Percentiles rank a stretch among this genome's conserved stretches.
Conservation (phyloP, 2,888 invertebrate species). For the Chloroclysta siterata region DNA sequence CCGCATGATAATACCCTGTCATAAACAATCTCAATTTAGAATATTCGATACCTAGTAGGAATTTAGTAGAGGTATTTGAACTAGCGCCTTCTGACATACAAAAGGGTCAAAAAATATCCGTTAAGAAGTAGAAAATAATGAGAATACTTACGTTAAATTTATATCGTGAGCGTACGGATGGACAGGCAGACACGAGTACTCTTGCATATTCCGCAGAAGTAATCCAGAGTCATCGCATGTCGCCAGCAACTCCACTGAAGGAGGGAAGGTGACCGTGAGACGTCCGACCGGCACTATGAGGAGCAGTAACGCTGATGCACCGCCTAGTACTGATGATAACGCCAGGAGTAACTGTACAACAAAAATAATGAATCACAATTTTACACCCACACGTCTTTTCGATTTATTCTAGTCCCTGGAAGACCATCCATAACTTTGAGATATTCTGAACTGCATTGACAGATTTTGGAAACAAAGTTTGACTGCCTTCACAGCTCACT, state of each 20-base stretch:
- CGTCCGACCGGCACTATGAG: constrained; percentile 89
- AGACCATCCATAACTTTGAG: too few relatives aligned
- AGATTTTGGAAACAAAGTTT: too few relatives aligned
- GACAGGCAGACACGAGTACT: constrained; percentile 77
- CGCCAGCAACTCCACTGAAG: constrained; percentile 84
- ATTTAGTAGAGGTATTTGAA: background rate
- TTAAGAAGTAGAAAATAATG: background rate
- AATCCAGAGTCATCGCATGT: constrained; percentile 74
- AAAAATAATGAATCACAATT: background rate
- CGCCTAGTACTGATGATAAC: constrained; percentile 88
- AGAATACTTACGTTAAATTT: constrained; percentile 72
- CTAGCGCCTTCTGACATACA: background rate
- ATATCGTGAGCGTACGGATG: constrained; percentile 77
- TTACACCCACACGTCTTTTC: background rate
- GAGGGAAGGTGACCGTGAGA: constrained; percentile 87
- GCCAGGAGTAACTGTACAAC: constrained; percentile 86
- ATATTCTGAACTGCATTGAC: too few relatives aligned
- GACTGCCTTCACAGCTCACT: too few relatives aligned
- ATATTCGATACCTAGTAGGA: background rate
- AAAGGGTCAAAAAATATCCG: background rate
- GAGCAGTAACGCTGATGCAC: constrained; percentile 87
- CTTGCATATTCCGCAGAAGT: constrained; percentile 71
- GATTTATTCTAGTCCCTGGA: background rate
- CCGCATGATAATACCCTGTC: constrained; percentile 83
- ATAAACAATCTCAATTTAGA: constrained; percentile 31